phyloP scores from a whole-genome alignment of 2,888 invertebrate species.

The Chloroclystis v-ata region DNA sequence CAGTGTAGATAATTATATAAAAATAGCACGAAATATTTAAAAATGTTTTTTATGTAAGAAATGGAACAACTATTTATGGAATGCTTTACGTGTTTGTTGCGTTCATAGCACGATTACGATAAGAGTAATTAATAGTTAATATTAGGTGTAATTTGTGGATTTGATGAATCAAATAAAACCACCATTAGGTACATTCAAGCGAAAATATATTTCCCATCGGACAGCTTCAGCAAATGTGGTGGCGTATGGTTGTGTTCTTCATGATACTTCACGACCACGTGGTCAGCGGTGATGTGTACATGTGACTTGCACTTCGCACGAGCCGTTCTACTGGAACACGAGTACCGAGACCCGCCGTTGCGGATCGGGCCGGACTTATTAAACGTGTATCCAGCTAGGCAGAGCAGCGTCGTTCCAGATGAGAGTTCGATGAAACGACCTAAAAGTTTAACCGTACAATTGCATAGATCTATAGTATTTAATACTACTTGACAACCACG shows the following conservation, averaged over 20 bases:
- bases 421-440: constrained; percentile 5
- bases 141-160: too few relatives aligned
- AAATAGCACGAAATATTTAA: too few relatives aligned
- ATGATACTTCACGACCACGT: constrained; percentile 4
- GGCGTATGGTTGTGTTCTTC: constrained; percentile 21
- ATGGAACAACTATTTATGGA: too few relatives aligned
- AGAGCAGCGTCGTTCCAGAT: constrained; percentile 6
- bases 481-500: too few relatives aligned
- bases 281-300: constrained; percentile 5
- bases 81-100: too few relatives aligned
- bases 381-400: constrained; percentile 10
- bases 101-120: too few relatives aligned
- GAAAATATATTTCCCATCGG: neutral
- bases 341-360: constrained; percentile 2
- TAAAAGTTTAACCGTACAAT: neutral
- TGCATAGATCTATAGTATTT: too few relatives aligned
- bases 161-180: too few relatives aligned
- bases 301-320: constrained; percentile 26
- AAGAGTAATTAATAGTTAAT: too few relatives aligned
- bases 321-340: constrained; percentile 6
- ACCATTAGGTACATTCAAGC: neutral
- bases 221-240: neutral
- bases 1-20: too few relatives aligned
- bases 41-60: too few relatives aligned
- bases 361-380: neutral